A percentile compares a stretch with the other conserved stretches of the same genome.
These are phyloP conservation scores for Nannoperca obscura DNA, from an alignment of 2,797 vertebrate genomes.

Conservation along the genomic window DNA sequence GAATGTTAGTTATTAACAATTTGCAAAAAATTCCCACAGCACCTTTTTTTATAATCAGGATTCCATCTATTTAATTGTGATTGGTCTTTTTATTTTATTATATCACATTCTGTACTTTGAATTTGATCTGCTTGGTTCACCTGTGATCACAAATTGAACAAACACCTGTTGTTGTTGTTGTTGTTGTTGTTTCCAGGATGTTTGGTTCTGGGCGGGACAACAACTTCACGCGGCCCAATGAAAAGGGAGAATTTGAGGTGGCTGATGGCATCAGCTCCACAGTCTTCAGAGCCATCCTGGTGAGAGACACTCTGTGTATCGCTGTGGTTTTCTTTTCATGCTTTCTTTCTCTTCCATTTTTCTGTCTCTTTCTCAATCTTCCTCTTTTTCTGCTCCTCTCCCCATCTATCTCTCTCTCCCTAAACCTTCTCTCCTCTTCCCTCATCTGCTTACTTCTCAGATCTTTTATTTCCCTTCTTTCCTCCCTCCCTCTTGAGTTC, in stretches of 20 bases:
- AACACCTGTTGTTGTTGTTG: not conserved
- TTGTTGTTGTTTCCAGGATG: conserved; percentile 89
- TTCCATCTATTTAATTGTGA: not conserved
- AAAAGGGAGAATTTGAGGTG: conserved; percentile 98
- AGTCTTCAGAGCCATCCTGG: conserved; percentile 97
- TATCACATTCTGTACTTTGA: not conserved
- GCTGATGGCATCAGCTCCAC: conserved; percentile 98
- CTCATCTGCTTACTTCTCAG: not conserved
- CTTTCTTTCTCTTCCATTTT: not conserved
- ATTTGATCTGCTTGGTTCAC: not conserved
- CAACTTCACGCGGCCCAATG: conserved; percentile 98
- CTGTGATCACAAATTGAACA: not conserved
- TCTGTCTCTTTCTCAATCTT: not conserved
- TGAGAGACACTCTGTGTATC: conserved; percentile 75
- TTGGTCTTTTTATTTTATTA: not conserved
- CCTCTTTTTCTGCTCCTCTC: not conserved
- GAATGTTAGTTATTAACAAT: not conserved
- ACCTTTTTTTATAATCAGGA: not conserved
- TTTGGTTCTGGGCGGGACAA: conserved; percentile 98
- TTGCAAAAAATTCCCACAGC: not conserved
- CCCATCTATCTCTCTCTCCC: not conserved
- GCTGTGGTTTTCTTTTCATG: not conserved
- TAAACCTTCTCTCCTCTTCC: not conserved
- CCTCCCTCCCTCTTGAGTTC: not conserved
- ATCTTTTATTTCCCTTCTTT: not conserved